A percentile compares a stretch with the other conserved stretches of the same genome.
Evolutionary conservation across 53 echinoderm and acorn worm genomes (phyloP).

Genomic region (Antedon mediterranea): DNA sequence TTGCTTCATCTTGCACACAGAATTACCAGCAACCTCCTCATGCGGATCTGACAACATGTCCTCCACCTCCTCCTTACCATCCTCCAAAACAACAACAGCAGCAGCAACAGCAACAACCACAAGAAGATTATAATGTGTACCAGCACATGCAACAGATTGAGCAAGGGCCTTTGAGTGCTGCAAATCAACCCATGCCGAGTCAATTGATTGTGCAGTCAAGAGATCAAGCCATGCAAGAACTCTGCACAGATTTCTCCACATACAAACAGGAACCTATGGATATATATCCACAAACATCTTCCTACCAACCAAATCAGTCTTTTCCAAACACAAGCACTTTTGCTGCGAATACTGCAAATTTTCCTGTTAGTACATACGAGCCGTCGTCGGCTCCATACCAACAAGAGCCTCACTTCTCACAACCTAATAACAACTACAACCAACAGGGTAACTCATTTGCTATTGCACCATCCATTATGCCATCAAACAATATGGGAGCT

Average conservation of each 20-base stretch:
- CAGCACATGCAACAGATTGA: background rate
- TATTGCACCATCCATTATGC: background rate
- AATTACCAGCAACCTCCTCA: constrained; percentile 24
- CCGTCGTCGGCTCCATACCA: constrained; percentile 10
- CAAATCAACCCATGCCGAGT: constrained; percentile 19
- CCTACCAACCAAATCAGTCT: constrained; percentile 23
- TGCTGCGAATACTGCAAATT: background rate
- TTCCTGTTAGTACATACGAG: background rate
- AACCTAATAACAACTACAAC: constrained; percentile 21
- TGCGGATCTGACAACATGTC: background rate
- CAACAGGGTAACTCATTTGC: constrained; percentile 3
- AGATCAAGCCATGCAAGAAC: constrained; percentile 65
- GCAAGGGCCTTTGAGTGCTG: background rate
- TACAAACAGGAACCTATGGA: constrained; percentile 83
- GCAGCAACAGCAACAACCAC: constrained; percentile 6
- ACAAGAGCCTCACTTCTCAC: constrained; percentile 18
- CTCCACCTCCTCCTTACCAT: constrained; percentile 43
- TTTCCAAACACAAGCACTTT: constrained; percentile 26
- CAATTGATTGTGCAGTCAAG: constrained; percentile 83
- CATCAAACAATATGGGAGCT: background rate
- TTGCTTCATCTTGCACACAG: constrained; percentile 26
- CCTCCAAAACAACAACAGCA: constrained; percentile 18
- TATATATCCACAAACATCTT: constrained; percentile 22
- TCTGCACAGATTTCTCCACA: constrained; percentile 31
- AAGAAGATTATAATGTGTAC: background rate